Evolutionary conservation across 2,797 vertebrate species (phyloP).

Genomic region (Pseudochromis fuscus): DNA sequence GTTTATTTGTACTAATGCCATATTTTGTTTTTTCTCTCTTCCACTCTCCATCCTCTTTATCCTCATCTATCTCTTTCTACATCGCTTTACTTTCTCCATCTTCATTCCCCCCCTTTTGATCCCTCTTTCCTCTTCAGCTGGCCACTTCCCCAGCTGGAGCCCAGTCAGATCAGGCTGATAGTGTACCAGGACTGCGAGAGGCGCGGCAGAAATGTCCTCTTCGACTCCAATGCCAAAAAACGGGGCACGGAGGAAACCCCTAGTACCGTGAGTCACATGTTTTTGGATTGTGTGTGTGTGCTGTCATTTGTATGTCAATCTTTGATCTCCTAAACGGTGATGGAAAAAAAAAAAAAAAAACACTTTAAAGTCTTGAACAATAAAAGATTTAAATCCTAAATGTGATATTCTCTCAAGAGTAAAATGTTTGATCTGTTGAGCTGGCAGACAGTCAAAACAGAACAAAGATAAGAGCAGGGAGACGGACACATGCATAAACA

Average conservation of each 20-base stretch:
- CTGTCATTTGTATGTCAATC: not conserved
- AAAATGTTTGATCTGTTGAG: not conserved
- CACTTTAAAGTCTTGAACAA: no score
- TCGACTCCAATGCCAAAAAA: slow-evolving; percentile 95
- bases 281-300: not conserved
- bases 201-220: slow-evolving; percentile 96
- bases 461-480: slow-evolving; percentile 2
- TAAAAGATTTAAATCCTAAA: not conserved
- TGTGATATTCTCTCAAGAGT: not conserved
- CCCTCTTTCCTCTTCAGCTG: slow-evolving; percentile 84
- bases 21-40: slow-evolving; percentile 4
- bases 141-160: slow-evolving; percentile 95
- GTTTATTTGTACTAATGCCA: slow-evolving; percentile 7
- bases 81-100: not conserved
- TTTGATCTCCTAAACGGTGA: not conserved
- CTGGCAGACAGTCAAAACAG: not conserved
- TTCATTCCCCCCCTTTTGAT: not conserved
- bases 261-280: slow-evolving; percentile 87
- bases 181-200: slow-evolving; percentile 99
- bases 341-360: not conserved
- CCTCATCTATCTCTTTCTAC: not conserved
- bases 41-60: not conserved
- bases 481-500: not conserved
- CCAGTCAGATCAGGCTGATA: slow-evolving; percentile 95
- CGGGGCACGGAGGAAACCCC: slow-evolving; percentile 90